A percentile compares a stretch with the other conserved stretches of the same genome.
These are phyloP conservation scores for Uria aalge DNA, from an alignment of 2,113 vertebrate species.

Conservation along the genomic window DNA sequence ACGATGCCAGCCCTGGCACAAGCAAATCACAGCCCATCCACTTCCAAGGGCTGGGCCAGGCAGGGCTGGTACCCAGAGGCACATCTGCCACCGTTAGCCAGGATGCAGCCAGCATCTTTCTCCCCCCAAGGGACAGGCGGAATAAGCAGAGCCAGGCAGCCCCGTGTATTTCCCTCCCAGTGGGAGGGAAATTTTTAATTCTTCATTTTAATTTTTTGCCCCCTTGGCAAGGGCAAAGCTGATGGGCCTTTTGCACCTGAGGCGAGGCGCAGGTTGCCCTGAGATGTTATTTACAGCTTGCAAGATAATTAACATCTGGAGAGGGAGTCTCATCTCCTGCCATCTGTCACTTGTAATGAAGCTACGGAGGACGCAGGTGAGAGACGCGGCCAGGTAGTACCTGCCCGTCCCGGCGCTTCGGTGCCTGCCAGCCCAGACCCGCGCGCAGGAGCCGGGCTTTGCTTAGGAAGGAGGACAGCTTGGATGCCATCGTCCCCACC, in stretches of 20 bases:
- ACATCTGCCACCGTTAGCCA: neutral
- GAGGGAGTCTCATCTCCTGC: neutral
- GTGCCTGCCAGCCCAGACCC: neutral
- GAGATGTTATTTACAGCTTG: constrained; percentile 11
- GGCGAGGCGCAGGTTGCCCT: neutral
- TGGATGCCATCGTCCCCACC: neutral
- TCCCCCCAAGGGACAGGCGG: neutral
- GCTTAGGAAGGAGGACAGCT: neutral
- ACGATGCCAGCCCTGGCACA: neutral
- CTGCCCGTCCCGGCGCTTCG: neutral
- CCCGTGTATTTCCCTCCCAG: fast-evolving
- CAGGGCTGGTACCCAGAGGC: neutral
- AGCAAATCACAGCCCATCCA: neutral
- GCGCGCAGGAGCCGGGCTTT: fast-evolving
- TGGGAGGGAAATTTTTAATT: too few species aligned
- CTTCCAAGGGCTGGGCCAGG: neutral
- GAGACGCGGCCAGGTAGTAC: fast-evolving
- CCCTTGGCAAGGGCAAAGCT: neutral
- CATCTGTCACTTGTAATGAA: constrained; percentile 23
- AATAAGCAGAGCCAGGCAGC: neutral
- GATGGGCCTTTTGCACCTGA: neutral
- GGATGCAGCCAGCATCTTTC: neutral
- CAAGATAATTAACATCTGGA: constrained; percentile 46
- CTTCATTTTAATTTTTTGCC: neutral
- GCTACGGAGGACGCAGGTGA: neutral